Evolutionary conservation across 2,797 vertebrate genomes (phyloP), one percentile per base, ranked within the genome.

Genomic region (Schizothorax lantsangensis): DNA sequence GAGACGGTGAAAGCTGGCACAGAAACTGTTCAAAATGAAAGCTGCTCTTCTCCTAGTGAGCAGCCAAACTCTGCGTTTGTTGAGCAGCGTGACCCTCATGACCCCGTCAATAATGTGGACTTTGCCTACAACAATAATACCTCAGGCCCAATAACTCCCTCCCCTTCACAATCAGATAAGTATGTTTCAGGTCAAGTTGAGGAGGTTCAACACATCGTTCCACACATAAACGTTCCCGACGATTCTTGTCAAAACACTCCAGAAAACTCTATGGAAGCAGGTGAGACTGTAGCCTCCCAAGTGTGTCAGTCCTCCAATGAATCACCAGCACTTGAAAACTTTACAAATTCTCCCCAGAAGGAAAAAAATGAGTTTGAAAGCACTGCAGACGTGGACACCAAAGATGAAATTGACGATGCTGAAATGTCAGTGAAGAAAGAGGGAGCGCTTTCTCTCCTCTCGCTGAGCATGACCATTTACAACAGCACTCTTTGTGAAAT

Each of bases 91-190:
- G 82, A 89, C 83, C 84, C 86, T 57, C 83, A 88, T 62, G 86
- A 88, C 80, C 87, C 89, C 36, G 69, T 89, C 86, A 80, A 84
- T 74, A 82, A 85, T 54, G 92, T 89, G 87, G 80, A 88, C 84
- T 87, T 83, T 84, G 88, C 91, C 88, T 89, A 88, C 84, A 92
- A 92, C 91, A 81, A 88, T 91, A 91, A 94, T 94, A 95, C 94
- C 95, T 95, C 95, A 89, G 89, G 68, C 81, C 91, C 89, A 91
- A 91, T 92, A 93, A 93, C 93, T 89, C 90, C 89, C 89, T 86
- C 88, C 81, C 85, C 85, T 81, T 91, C 89, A 86, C 87, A 90
- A 82, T 88, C 90, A 64, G 83, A 90, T 52, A 71, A 12, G 59
- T 86, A 93, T 85, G 87, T n/a, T 88, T 86, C 89, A 88, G 81